Percentiles rank a stretch among this genome's conserved stretches.
phyloP scores from a whole-genome alignment of 2,113 vertebrate species.

The Rhabdomys dilectus region DNA sequence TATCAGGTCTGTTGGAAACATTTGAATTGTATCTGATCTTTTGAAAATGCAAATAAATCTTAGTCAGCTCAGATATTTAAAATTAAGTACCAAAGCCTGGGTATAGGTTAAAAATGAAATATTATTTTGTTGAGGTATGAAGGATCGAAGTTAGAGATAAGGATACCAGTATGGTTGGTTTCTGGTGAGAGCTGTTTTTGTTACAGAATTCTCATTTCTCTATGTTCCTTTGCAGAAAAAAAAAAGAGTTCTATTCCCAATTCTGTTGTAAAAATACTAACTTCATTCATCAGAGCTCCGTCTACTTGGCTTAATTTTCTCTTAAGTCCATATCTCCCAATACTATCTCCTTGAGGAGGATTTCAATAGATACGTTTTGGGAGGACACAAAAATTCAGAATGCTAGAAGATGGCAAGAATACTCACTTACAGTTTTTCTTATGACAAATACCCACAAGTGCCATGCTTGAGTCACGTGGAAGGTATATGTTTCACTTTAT shows the following conservation, averaged over 20 bases:
- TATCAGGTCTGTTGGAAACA: background rate
- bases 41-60: background rate
- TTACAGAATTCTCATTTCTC: background rate
- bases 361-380: background rate
- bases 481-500: constrained; percentile 18
- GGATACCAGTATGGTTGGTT: background rate
- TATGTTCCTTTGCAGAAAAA: background rate
- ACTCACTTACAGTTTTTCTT: background rate
- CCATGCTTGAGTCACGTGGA: background rate
- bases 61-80: background rate
- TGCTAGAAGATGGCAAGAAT: background rate
- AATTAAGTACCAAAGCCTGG: background rate
- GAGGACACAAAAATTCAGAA: background rate
- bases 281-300: too few relatives aligned
- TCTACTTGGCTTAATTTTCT: background rate
- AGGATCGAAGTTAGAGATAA: background rate
- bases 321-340: background rate
- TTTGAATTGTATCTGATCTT: background rate
- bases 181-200: too few relatives aligned
- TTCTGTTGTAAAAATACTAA: background rate
- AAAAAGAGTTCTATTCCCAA: too few relatives aligned
- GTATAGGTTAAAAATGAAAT: background rate
- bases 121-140: background rate
- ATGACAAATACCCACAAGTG: background rate
- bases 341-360: background rate